Conservation (phyloP, 1,140 invertebrate genomes). For the Matsumurasca onukii region DNA sequence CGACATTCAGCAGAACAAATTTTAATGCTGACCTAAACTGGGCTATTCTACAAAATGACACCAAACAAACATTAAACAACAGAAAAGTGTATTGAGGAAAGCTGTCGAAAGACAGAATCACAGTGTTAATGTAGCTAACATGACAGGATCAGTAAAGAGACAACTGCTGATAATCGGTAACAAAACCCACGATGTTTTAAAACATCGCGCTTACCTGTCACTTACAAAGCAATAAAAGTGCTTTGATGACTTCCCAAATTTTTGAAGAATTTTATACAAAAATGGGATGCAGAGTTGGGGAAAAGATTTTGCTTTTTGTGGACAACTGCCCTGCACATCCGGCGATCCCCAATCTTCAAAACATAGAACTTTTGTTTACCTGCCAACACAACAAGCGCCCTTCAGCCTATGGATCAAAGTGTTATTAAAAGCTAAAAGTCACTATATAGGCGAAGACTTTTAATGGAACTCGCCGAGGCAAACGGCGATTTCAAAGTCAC, state of each 20-base stretch:
- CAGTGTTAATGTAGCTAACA: neutral
- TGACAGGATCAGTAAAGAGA: neutral
- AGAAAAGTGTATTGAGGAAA: neutral
- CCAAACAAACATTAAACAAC: neutral
- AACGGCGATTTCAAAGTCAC: no score
- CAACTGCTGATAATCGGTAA: conserved; percentile 18
- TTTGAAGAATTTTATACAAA: conserved; percentile 16
- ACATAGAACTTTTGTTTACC: neutral
- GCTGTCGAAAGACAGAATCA: neutral
- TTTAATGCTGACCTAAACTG: neutral
- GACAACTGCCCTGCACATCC: neutral
- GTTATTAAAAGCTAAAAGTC: neutral
- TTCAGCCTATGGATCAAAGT: neutral
- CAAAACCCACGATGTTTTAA: conserved; percentile 21
- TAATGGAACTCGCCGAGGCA: neutral
- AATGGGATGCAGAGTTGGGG: neutral
- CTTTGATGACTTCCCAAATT: conserved; percentile 1
- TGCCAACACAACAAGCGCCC: neutral
- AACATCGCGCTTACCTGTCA: conserved; percentile 3
- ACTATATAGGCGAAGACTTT: neutral
- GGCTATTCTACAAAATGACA: neutral
- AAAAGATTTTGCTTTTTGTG: no score
- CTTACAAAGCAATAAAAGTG: conserved; percentile 11
- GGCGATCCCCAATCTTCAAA: neutral
- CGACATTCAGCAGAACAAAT: neutral